Evolutionary conservation across 2,797 vertebrate genomes (phyloP).

Genomic region (Podargus strigoides): DNA sequence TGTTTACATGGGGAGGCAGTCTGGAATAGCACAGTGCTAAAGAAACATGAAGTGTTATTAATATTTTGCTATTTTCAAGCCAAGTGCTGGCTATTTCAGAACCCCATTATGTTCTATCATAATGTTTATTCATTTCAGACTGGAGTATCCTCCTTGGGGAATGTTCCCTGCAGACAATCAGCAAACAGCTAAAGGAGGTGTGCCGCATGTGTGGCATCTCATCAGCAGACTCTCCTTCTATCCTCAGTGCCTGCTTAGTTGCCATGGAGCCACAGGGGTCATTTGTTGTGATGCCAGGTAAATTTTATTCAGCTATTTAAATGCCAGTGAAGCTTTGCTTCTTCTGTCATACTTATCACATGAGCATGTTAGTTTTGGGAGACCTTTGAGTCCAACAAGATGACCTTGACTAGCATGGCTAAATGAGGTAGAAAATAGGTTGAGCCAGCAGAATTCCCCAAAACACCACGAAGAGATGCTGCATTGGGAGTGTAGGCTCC

Average conservation of each 20-base stretch:
- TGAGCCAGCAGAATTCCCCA: not conserved
- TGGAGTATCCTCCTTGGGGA: conserved; percentile 97
- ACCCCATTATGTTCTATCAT: not conserved
- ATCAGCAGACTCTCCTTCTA: conserved; percentile 88
- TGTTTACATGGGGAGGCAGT: not conserved
- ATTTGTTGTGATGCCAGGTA: conserved; percentile 97
- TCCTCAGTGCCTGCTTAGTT: conserved; percentile 97
- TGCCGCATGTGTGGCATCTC: conserved; percentile 97
- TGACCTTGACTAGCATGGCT: not conserved
- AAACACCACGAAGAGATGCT: not conserved
- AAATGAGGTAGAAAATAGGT: not conserved
- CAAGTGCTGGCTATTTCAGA: not conserved
- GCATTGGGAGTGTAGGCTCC: accelerated
- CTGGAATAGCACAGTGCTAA: not conserved
- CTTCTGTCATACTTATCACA: not conserved
- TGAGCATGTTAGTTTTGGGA: not conserved
- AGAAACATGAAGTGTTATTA: not conserved
- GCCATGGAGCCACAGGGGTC: conserved; percentile 99
- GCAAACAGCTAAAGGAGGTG: conserved; percentile 91
- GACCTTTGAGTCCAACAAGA: not conserved
- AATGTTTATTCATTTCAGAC: conserved; percentile 74
- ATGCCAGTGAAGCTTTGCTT: not conserved
- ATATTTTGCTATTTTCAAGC: not conserved
- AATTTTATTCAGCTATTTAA: not conserved
- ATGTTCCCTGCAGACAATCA: conserved; percentile 92